phyloP scores from a whole-genome alignment of 2,113 vertebrate genomes.

The Lasiurus borealis region DNA sequence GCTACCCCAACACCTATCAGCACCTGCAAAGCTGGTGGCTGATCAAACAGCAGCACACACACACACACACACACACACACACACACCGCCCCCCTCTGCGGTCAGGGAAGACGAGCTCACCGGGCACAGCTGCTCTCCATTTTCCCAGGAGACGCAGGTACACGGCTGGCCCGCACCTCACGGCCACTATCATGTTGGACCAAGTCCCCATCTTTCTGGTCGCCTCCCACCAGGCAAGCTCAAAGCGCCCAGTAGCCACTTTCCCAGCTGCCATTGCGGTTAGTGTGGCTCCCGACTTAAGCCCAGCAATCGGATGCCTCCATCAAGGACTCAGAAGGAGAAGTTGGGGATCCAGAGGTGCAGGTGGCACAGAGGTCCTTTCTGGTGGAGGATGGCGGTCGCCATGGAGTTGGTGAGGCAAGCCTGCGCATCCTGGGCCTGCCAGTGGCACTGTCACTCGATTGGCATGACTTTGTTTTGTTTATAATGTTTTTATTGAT shows the following conservation, averaged over 20 bases:
- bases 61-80: not conserved
- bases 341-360: not conserved
- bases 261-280: not conserved
- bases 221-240: not conserved
- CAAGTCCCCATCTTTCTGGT: constrained; percentile 10
- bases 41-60: not conserved
- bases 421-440: not conserved
- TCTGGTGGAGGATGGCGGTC: not conserved
- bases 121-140: not conserved
- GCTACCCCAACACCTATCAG: not conserved
- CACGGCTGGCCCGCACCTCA: not conserved
- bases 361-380: not conserved
- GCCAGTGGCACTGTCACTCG: not conserved
- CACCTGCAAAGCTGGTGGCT: constrained; percentile 4
- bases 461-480: not conserved
- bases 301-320: not conserved
- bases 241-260: constrained; percentile 2
- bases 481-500: no score
- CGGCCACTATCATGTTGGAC: not conserved
- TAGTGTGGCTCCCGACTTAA: not conserved
- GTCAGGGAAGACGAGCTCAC: not conserved
- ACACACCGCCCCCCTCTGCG: not conserved
- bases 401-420: not conserved
- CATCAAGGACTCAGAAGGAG: not conserved
- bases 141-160: not conserved